Conservation (phyloP, 2,888 invertebrate species). For the Ophonus ardosiacus region DNA sequence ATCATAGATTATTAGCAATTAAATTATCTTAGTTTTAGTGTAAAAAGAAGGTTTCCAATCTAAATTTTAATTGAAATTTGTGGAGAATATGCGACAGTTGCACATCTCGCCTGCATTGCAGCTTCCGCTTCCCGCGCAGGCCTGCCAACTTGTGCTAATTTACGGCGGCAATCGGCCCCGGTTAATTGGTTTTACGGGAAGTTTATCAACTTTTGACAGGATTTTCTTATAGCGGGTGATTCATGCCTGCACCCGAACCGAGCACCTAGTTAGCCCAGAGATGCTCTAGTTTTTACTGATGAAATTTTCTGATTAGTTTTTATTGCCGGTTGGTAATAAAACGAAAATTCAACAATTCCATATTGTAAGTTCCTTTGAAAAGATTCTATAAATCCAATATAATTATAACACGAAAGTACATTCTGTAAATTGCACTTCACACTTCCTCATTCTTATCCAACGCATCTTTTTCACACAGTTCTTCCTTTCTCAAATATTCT, state of each 20-base stretch:
- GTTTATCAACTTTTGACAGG: slow-evolving; percentile 63
- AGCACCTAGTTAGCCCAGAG: slow-evolving; percentile 4
- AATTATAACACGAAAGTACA: no score
- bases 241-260: slow-evolving; percentile 36
- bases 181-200: slow-evolving; percentile 62
- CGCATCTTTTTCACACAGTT: no score
- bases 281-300: neutral
- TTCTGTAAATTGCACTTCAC: no score
- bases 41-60: slow-evolving; percentile 2
- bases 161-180: slow-evolving; percentile 60
- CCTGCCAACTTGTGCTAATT: slow-evolving; percentile 60
- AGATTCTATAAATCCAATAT: no score
- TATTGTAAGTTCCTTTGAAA: no score
- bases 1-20: neutral
- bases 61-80: slow-evolving; percentile 35
- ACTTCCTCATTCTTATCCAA: no score
- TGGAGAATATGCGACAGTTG: slow-evolving; percentile 31
- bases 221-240: slow-evolving; percentile 62
- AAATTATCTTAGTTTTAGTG: neutral
- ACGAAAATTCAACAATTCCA: no score
- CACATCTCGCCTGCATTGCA: slow-evolving; percentile 32
- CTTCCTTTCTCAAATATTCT: no score
- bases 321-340: neutral
- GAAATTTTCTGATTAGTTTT: neutral
- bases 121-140: slow-evolving; percentile 12